Conservation (phyloP, 2,797 vertebrate genomes). For the Stomatorhinus walkeri region DNA sequence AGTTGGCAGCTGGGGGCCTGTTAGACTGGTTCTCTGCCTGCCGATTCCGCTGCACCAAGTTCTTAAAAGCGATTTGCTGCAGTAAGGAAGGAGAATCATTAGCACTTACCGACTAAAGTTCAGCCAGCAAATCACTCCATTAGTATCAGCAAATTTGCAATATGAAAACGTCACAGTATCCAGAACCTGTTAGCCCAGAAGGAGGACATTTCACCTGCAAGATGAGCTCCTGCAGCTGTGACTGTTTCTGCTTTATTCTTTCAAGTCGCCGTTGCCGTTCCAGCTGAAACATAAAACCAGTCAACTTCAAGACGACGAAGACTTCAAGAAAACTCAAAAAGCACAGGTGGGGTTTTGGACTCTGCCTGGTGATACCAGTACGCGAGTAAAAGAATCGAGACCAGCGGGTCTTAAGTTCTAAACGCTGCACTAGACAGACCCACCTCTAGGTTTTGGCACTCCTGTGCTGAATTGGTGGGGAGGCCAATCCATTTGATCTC, state of each 20-base stretch:
- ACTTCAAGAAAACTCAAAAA: background rate
- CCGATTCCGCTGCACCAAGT: constrained; percentile 76
- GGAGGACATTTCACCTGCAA: constrained; percentile 61
- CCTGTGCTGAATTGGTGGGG: constrained; percentile 77
- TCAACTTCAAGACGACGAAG: background rate
- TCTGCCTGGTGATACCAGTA: background rate
- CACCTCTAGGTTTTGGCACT: constrained; percentile 78
- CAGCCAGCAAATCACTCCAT: background rate
- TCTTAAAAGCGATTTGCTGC: constrained; percentile 84
- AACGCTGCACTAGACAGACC: background rate
- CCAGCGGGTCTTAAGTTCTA: background rate
- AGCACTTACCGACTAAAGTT: background rate
- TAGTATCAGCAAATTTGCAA: background rate
- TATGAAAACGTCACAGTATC: background rate
- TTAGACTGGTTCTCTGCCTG: constrained; percentile 64
- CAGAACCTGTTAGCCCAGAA: background rate
- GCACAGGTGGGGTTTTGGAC: background rate
- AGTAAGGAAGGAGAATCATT: constrained; percentile 17
- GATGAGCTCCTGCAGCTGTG: constrained; percentile 74
- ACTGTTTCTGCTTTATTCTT: constrained; percentile 74
- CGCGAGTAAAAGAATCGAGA: background rate
- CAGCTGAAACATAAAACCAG: constrained; percentile 53
- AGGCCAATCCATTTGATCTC: constrained; percentile 81
- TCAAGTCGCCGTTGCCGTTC: constrained; percentile 78
- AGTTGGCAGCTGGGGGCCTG: constrained; percentile 55